A percentile compares a stretch with the other conserved stretches of the same genome.
Evolutionary conservation across 2,888 invertebrate genomes (phyloP).

Genomic region (Netelia fuscicornis): DNA sequence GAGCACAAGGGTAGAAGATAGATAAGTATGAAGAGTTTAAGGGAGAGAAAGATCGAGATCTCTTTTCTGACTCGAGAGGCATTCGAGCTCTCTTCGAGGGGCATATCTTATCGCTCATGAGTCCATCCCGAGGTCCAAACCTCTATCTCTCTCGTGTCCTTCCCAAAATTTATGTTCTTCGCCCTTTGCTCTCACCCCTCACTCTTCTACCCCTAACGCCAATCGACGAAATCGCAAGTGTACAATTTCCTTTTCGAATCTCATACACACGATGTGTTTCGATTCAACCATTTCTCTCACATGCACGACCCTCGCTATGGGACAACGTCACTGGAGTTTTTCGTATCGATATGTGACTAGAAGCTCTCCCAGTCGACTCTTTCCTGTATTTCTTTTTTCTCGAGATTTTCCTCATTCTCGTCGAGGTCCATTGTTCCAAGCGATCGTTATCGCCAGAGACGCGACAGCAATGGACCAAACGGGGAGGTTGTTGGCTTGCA

Average conservation of each 20-base stretch:
- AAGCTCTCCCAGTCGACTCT: conserved; percentile 39
- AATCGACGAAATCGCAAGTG: conserved; percentile 52
- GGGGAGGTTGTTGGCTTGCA: conserved; percentile 76
- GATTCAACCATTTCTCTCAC: conserved; percentile 52
- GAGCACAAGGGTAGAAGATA: conserved; percentile 7
- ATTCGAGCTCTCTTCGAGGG: conserved; percentile 51
- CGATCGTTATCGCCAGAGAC: conserved; percentile 78
- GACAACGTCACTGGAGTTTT: conserved; percentile 19
- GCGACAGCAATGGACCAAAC: conserved; percentile 55
- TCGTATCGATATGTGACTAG: conserved; percentile 38
- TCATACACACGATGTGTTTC: conserved; percentile 17
- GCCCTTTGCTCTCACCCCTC: conserved; percentile 6
- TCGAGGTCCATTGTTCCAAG: conserved; percentile 75
- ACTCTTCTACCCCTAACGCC: conserved; percentile 2
- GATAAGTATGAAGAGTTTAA: conserved; percentile 47
- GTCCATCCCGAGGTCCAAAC: conserved; percentile 58
- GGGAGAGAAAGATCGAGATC: conserved; percentile 19
- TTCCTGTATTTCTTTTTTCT: conserved; percentile 13
- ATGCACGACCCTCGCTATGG: conserved; percentile 40
- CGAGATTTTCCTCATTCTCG: conserved; percentile 53
- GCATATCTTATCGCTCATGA: conserved; percentile 64
- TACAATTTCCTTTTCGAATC: conserved; percentile 55
- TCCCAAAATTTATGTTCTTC: conserved; percentile 60
- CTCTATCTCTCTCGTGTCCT: conserved; percentile 33
- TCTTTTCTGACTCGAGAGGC: conserved; percentile 60